Base-by-base conservation (phyloP, 1,140 invertebrate species). In the Drosophila asahinai region DNA sequence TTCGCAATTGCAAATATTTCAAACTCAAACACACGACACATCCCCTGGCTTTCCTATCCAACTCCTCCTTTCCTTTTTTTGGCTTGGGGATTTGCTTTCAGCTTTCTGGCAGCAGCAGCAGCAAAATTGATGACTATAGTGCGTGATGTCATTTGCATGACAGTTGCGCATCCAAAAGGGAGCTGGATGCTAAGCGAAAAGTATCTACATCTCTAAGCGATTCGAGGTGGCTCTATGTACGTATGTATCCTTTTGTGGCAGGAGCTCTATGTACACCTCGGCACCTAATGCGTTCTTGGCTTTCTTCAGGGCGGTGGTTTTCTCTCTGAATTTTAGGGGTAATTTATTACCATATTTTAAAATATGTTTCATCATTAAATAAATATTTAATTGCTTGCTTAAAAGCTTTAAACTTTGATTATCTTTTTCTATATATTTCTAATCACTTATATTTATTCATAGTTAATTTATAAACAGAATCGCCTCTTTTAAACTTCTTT, bases 1-100 rank as follows among this genome's bases (percentile, higher is more conserved):
- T 90, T 90, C 86, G 86, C 86, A 90, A 90, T 91, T 86, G 86
- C 86, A 77, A 91, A 90, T 90, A 91, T 82, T 90, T 91, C 86
- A 86, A 86, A 89, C 86, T 81, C 74, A 89, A 84, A 84, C 86
- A 84, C 74, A 86, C 75, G 72, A 75, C 78, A 78, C 54, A 57
- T 30, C 45, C 52, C 63, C 63, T 5, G 6, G 54, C 54, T 55
- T 45, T 45, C 33, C 38, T 47, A 57, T 57, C 51, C 62, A 17
- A 11, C 52, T 47, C 38, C 33, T 48, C 54, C 65, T 64, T 89
- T 66, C 81, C 80, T 86, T 60, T 68, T 72, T 67, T 82, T 27
- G 57, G 58, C 76, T 83, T 70, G 55, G 65, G 81, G 84, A 90
- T 89, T 89, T 90, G 86, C 73, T 52, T 67, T 66, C 58, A 77